phyloP scores from a whole-genome alignment of 2,113 vertebrate species.

The Mugil cephalus region DNA sequence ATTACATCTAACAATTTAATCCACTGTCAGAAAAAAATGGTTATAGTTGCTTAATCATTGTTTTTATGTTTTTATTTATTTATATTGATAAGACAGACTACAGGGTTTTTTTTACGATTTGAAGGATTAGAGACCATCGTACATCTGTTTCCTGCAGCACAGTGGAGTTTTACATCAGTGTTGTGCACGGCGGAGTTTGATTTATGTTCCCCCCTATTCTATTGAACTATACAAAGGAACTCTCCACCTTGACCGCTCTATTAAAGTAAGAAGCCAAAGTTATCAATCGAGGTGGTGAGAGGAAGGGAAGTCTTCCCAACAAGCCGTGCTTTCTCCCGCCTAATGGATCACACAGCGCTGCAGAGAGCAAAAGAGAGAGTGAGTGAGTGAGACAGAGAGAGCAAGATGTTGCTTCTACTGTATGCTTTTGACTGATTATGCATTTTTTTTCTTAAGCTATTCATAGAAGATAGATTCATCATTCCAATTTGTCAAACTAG shows the following conservation, averaged over 20 bases:
- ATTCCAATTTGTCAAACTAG: conserved; percentile 99
- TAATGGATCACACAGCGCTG: conserved; percentile 92
- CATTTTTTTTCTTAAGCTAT: conserved; percentile 93
- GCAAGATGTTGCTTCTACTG: conserved; percentile 89
- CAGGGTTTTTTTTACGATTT: conserved; percentile 18
- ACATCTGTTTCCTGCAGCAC: conserved; percentile 47
- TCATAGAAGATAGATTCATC: conserved; percentile 99
- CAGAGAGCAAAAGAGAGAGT: conserved; percentile 79
- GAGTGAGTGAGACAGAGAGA: conserved; percentile 76
- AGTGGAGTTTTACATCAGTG: background rate
- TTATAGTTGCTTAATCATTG: background rate
- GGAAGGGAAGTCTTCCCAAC: conserved; percentile 81
- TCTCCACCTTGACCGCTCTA: conserved; percentile 90
- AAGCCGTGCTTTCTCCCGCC: conserved; percentile 86
- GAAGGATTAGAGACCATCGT: conserved; percentile 20
- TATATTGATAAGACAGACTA: background rate
- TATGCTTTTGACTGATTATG: conserved; percentile 99
- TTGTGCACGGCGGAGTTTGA: conserved; percentile 62
- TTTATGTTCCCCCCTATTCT: conserved; percentile 74
- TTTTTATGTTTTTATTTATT: conserved; percentile 3
- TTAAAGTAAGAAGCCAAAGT: conserved; percentile 92
- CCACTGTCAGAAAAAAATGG: background rate
- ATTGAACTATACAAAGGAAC: conserved; percentile 84
- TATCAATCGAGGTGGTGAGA: conserved; percentile 90
- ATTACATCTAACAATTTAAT: background rate